Conservation (phyloP, 1,140 invertebrate genomes). For the Cydia strobilella region DNA sequence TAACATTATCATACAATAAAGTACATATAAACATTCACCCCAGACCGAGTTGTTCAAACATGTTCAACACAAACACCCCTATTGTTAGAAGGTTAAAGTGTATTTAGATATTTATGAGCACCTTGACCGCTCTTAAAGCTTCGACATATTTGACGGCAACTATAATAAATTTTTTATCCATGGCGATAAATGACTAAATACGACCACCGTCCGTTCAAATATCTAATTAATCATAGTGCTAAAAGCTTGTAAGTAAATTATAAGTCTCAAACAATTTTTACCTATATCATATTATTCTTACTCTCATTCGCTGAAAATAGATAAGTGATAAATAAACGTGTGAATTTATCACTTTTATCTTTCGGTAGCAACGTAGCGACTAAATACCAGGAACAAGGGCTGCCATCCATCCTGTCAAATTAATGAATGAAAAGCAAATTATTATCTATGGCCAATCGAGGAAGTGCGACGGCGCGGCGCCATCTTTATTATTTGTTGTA, state of each 20-base stretch:
- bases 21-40: no score
- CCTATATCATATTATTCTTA: not conserved
- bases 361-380: not conserved
- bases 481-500: constrained; percentile 1
- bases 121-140: no score
- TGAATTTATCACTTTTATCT: not conserved
- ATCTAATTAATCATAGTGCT: not conserved
- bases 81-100: no score
- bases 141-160: no score
- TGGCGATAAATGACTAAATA: no score
- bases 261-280: not conserved
- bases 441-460: constrained; percentile 15
- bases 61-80: no score
- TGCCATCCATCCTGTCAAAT: constrained; percentile 11
- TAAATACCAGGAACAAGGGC: not conserved
- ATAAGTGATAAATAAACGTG: not conserved
- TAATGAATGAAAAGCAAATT: constrained; percentile 26
- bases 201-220: no score
- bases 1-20: no score
- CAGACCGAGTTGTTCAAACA: no score
- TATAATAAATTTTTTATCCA: no score
- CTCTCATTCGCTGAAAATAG: not conserved
- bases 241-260: not conserved
- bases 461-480: constrained; percentile 20
- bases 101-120: no score